Percentiles rank a stretch among this genome's conserved stretches.
Evolutionary conservation across 2,113 vertebrate species (phyloP).

Genomic region (Motacilla tschutschensis): DNA sequence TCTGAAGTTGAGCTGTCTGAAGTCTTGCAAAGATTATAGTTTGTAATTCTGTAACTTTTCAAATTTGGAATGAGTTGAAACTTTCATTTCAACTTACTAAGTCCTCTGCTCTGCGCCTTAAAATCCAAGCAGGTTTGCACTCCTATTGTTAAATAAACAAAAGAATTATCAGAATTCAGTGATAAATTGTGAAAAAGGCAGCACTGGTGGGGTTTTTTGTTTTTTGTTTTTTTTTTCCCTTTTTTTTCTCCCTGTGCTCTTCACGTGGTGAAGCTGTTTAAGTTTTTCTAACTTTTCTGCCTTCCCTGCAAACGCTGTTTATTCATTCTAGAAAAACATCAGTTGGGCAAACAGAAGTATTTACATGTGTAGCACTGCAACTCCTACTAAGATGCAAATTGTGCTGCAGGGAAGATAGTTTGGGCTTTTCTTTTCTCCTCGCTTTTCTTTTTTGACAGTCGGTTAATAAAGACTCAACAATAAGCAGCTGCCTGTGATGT

Average conservation of each 20-base stretch:
- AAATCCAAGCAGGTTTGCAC: background rate
- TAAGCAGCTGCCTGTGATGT: constrained; percentile 85
- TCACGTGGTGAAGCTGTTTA: background rate
- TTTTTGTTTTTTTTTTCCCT: background rate
- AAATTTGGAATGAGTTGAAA: background rate
- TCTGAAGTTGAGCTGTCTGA: background rate
- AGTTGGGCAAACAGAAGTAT: constrained; percentile 64
- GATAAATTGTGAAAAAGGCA: background rate
- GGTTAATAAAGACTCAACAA: constrained; percentile 84
- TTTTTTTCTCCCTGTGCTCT: background rate
- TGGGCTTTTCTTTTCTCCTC: constrained; percentile 48
- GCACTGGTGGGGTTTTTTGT: background rate
- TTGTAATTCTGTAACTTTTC: background rate
- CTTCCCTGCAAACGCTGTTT: constrained; percentile 45
- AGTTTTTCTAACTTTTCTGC: constrained; percentile 6
- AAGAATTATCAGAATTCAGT: constrained; percentile 3
- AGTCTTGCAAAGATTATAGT: background rate
- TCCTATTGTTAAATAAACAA: background rate
- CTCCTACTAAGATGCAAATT: constrained; percentile 59
- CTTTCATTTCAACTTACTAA: background rate
- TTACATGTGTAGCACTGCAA: constrained; percentile 45
- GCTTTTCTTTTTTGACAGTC: constrained; percentile 75
- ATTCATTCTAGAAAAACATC: constrained; percentile 49
- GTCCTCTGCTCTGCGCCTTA: background rate
- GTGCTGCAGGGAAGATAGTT: constrained; percentile 68